Base-by-base conservation (phyloP, 2,797 vertebrate species). In the Muraenolepis orangiensis region DNA sequence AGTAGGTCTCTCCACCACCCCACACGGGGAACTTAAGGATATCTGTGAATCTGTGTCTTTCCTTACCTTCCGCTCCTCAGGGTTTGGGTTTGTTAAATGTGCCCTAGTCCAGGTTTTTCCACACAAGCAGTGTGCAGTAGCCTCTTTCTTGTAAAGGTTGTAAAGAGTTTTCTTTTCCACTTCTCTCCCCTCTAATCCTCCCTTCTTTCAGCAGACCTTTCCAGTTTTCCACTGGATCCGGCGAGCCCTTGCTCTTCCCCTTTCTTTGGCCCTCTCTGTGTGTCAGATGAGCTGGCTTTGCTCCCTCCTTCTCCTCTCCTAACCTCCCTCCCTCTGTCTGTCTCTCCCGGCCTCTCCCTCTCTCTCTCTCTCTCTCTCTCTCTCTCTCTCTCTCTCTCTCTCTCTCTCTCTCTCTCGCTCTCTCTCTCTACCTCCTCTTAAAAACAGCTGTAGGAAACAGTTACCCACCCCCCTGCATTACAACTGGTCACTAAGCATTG, bases 231-330 rank as follows among this genome's bases (percentile, higher is more conserved):
- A 83, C 81, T 78, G 73, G 71, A 72, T 57, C 78, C 68, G 68
- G 16, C 66, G 74, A 70, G 69, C 82, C 84, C 69, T 74, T 69
- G 75, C 85, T 86, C 85, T 88, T 82, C 84, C 84, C 85, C 82
- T 88, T 87, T 86, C 83, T 91, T 86, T 90, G 83, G 90, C 88
- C 85, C 81, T 77, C 84, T 72, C 88, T 83, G 86, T 87, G 85
- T 90, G 90, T 93, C 91, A 91, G 92, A 92, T 91, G 90, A 93
- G 91, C 89, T 92, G 89, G 91, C 91, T 89, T 87, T 77, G 84
- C 79, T 76, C 73, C 79, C 77, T 75, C 67, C 28, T 72, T 57
- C 78, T 73, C 57, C 71, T 42, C 72, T 74, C 64, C 72, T 32
- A 20, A 28, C 70, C 68, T 69, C 77, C 14, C 73, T 61, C 51